Evolutionary conservation across 2,113 vertebrate genomes (phyloP).

Genomic region (Piprites chloris): DNA sequence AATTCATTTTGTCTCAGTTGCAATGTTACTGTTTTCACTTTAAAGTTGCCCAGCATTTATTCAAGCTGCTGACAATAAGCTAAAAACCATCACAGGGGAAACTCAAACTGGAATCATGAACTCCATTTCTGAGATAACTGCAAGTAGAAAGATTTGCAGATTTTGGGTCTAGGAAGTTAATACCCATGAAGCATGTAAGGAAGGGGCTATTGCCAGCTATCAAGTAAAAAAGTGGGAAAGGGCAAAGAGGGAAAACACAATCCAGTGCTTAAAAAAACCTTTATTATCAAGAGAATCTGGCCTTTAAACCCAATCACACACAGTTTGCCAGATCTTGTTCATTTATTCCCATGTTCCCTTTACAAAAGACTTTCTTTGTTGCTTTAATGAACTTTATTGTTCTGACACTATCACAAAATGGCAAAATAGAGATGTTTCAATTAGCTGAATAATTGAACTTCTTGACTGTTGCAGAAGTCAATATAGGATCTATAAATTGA

Average conservation of each 20-base stretch:
- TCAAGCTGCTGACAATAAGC: not conserved
- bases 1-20: not conserved
- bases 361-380: not conserved
- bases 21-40: not conserved
- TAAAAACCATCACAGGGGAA: not conserved
- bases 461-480: slow-evolving; percentile 35
- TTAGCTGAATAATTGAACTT: slow-evolving; percentile 19
- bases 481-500: slow-evolving; percentile 52
- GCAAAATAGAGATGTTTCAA: slow-evolving; percentile 1
- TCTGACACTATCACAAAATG: not conserved
- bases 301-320: not conserved
- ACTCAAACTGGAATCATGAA: not conserved
- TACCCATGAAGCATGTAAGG: not conserved
- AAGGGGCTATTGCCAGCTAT: not conserved
- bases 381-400: slow-evolving; percentile 37
- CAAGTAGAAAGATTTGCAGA: not conserved
- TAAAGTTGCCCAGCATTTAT: not conserved
- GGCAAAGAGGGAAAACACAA: not conserved
- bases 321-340: not conserved
- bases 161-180: not conserved
- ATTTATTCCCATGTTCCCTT: not conserved
- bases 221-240: not conserved
- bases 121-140: not conserved
- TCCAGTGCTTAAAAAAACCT: not conserved
- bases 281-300: not conserved